phyloP scores from a whole-genome alignment of 2,113 vertebrate species.

The Martes martes region DNA sequence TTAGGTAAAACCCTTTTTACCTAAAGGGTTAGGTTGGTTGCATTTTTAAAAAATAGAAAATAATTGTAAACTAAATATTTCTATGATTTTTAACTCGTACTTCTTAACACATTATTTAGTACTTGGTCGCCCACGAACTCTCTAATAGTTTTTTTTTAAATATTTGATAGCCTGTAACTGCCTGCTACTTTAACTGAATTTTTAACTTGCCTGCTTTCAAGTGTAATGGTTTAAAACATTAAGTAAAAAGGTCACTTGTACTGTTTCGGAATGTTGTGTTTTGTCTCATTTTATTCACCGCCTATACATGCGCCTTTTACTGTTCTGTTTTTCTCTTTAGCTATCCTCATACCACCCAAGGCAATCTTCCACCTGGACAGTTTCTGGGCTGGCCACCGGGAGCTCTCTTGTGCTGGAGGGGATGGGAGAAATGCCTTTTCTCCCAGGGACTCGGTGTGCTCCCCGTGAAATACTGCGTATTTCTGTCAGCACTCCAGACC shows the following conservation, averaged over 20 bases:
- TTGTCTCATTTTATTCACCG: constrained; percentile 73
- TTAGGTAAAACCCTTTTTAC: background rate
- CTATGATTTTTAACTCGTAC: constrained; percentile 34
- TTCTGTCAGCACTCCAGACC: constrained; percentile 78
- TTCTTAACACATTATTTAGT: background rate
- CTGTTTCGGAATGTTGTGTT: constrained; percentile 69
- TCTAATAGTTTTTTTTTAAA: background rate
- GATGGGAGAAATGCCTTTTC: constrained; percentile 76
- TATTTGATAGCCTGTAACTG: constrained; percentile 24
- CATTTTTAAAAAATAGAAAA: constrained; percentile 18
- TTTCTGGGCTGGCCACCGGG: constrained; percentile 81
- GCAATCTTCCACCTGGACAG: constrained; percentile 80
- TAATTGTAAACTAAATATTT: constrained; percentile 33
- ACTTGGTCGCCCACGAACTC: background rate
- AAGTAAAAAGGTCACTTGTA: constrained; percentile 72
- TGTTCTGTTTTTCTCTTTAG: constrained; percentile 85
- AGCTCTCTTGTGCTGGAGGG: constrained; percentile 78
- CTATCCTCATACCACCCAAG: constrained; percentile 79
- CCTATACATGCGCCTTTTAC: constrained; percentile 77
- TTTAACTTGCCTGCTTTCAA: constrained; percentile 61
- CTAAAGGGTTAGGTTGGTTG: background rate
- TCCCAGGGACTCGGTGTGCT: constrained; percentile 77
- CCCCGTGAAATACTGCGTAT: constrained; percentile 76
- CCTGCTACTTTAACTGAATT: constrained; percentile 40
- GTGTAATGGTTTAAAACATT: background rate